These are phyloP conservation scores for Matsumurasca onukii DNA, from an alignment of 1,140 invertebrate genomes.

Conservation along the genomic window DNA sequence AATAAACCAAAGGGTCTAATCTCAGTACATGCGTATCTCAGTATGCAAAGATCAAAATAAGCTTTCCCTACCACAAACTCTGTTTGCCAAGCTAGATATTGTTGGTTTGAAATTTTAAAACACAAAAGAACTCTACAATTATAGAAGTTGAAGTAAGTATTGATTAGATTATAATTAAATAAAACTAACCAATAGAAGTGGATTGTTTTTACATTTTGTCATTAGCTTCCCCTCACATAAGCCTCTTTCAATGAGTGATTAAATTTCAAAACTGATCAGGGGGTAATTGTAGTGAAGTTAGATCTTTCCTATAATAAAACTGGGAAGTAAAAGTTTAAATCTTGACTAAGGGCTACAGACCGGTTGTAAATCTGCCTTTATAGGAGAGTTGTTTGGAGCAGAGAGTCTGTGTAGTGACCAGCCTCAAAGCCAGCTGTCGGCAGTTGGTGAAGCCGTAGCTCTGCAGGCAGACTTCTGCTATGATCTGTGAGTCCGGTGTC, in stretches of 20 bases:
- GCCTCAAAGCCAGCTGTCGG: slow-evolving; percentile 77
- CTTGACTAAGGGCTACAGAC: neutral
- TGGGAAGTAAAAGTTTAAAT: neutral
- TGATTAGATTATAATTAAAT: too few species aligned
- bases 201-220: neutral
- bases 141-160: too few species aligned
- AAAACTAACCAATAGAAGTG: neutral
- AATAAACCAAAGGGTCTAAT: too few species aligned
- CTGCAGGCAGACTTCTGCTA: slow-evolving; percentile 87
- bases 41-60: too few species aligned
- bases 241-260: neutral
- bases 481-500: slow-evolving; percentile 91
- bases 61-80: too few species aligned
- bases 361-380: neutral
- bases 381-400: slow-evolving; percentile 85
- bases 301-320: neutral
- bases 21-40: too few species aligned
- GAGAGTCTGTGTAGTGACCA: slow-evolving; percentile 83
- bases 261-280: neutral
- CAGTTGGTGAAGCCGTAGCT: slow-evolving; percentile 86
- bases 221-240: neutral
- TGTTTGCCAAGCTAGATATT: too few species aligned
- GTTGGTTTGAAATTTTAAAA: too few species aligned
- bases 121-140: too few species aligned
- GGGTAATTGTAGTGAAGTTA: neutral